Percentiles rank a stretch among this genome's conserved stretches.
Conservation (phyloP, 2,113 vertebrate genomes). For the Phyllopteryx taeniolatus region DNA sequence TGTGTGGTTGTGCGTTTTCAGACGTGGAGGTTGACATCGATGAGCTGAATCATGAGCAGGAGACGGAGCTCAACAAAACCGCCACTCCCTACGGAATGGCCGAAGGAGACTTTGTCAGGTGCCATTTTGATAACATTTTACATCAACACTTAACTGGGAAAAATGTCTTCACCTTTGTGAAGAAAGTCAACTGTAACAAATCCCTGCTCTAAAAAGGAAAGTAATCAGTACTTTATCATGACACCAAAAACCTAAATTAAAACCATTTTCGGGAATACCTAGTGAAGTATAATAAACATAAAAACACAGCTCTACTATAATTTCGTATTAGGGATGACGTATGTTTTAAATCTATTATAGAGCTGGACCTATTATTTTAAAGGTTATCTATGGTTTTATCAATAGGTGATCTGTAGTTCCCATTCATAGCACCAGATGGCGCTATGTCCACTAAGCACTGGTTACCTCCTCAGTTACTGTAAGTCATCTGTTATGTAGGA, state of each 20-base stretch:
- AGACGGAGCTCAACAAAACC: slow-evolving; percentile 89
- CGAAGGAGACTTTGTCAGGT: slow-evolving; percentile 94
- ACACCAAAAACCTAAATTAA: not conserved
- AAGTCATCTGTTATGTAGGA: not conserved
- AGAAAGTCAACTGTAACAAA: not conserved
- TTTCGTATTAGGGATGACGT: too few relatives aligned
- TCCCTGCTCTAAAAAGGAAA: not conserved
- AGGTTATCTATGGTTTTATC: too few relatives aligned
- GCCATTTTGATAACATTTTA: not conserved
- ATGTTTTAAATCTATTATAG: too few relatives aligned
- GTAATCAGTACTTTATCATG: not conserved
- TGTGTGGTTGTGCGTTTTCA: slow-evolving; percentile 37
- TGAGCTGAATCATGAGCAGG: slow-evolving; percentile 88
- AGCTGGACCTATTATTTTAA: too few relatives aligned
- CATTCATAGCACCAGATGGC: not conserved
- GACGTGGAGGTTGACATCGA: slow-evolving; percentile 96
- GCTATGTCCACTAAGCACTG: not conserved
- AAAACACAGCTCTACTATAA: too few relatives aligned
- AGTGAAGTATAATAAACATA: too few relatives aligned
- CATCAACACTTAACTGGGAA: not conserved
- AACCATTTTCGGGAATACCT: too few relatives aligned
- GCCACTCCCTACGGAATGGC: slow-evolving; percentile 93
- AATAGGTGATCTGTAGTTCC: not conserved
- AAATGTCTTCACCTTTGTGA: too few relatives aligned
- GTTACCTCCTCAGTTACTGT: not conserved